Evolutionary conservation across 2,888 invertebrate genomes (phyloP).

Genomic region (Scaptomyza caliginosa): DNA sequence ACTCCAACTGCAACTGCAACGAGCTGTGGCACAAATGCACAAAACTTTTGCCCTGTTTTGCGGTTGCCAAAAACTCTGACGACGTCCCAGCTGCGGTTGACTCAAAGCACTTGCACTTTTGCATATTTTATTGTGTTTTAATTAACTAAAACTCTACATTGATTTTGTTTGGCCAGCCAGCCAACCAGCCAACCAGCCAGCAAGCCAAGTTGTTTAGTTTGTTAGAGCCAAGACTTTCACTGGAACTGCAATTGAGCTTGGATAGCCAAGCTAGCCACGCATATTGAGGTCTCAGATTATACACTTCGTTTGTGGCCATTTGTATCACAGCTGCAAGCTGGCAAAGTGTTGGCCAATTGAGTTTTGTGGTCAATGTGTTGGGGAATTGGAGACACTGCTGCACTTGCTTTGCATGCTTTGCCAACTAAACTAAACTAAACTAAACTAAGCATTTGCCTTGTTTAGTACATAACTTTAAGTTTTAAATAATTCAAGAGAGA

Average conservation of each 20-base stretch:
- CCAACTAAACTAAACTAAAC: too few relatives aligned
- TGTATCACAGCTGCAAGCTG: conserved; percentile 26
- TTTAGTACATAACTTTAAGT: neutral
- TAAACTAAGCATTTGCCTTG: neutral
- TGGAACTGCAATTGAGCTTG: neutral
- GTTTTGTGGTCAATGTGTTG: conserved; percentile 35
- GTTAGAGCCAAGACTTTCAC: conserved; percentile 18
- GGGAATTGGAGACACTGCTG: neutral
- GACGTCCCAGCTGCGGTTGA: conserved; percentile 25
- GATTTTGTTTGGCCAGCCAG: conserved; percentile 37
- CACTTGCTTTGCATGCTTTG: too few relatives aligned
- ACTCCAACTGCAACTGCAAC: conserved; percentile 14
- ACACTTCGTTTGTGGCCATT: conserved; percentile 9
- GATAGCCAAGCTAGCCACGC: conserved; percentile 31
- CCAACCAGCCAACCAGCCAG: conserved; percentile 13
- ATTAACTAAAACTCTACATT: conserved; percentile 63
- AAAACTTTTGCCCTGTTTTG: conserved; percentile 29
- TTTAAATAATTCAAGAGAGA: conserved; percentile 2
- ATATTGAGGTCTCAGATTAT: conserved; percentile 20
- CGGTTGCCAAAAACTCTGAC: conserved; percentile 20
- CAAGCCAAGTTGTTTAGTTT: conserved; percentile 11
- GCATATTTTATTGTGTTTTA: conserved; percentile 76
- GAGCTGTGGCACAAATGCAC: conserved; percentile 5
- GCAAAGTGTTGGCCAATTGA: conserved; percentile 42
- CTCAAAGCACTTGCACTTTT: conserved; percentile 47